These are phyloP conservation scores for Sebastes cheni DNA, from an alignment of 2,797 vertebrate species.

Conservation along the genomic window DNA sequence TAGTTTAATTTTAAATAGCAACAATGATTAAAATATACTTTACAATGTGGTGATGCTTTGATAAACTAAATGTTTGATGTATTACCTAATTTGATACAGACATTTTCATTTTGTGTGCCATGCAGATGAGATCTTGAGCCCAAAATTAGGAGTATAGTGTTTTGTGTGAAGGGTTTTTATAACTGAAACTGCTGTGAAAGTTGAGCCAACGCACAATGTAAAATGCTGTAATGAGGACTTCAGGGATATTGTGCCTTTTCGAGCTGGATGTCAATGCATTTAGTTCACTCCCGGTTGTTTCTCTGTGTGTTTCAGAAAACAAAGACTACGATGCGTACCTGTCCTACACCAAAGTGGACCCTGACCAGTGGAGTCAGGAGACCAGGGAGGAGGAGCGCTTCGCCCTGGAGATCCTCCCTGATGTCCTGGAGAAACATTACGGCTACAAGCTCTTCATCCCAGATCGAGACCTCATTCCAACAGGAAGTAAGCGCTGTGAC, in stretches of 20 bases:
- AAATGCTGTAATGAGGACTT: background rate
- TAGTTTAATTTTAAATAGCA: background rate
- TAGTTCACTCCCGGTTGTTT: background rate
- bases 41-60: background rate
- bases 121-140: background rate
- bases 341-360: constrained; percentile 99
- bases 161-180: background rate
- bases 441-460: constrained; percentile 98
- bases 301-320: constrained; percentile 83
- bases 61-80: background rate
- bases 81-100: background rate
- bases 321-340: constrained; percentile 98
- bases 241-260: background rate
- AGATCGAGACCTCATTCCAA: constrained; percentile 97
- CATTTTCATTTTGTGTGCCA: background rate
- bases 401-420: constrained; percentile 96
- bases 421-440: constrained; percentile 98
- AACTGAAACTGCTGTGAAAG: background rate
- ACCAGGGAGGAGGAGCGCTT: constrained; percentile 97
- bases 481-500: constrained; percentile 88
- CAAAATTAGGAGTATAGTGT: background rate
- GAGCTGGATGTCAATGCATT: background rate
- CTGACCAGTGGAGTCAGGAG: constrained; percentile 98
- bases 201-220: background rate
- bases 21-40: background rate